Evolutionary conservation across 2,888 invertebrate species (phyloP).

Genomic region (Andrena chrysosceles): DNA sequence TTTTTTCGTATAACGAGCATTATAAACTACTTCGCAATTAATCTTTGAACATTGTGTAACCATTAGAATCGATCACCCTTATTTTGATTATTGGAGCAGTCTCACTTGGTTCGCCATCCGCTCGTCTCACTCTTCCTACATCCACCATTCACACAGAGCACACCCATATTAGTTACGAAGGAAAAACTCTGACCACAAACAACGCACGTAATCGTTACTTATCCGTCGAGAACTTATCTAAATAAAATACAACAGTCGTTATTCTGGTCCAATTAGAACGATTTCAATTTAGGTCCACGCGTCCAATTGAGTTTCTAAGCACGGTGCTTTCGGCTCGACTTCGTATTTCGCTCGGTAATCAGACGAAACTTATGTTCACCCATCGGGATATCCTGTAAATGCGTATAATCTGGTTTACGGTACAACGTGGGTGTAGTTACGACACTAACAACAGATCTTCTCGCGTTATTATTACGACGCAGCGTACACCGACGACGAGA

Average conservation of each 20-base stretch:
- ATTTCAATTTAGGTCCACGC: constrained; percentile 57
- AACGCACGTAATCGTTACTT: constrained; percentile 32
- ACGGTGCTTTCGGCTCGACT: neutral
- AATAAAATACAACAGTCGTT: constrained; percentile 59
- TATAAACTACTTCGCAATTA: constrained; percentile 45
- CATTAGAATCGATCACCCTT: constrained; percentile 42
- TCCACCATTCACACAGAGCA: constrained; percentile 38
- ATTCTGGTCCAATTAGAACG: constrained; percentile 59
- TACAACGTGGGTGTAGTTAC: constrained; percentile 40
- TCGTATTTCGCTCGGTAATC: constrained; percentile 15
- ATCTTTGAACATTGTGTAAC: constrained; percentile 54
- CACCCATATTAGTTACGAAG: constrained; percentile 38
- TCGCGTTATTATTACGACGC: constrained; percentile 8
- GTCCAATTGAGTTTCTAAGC: constrained; percentile 29
- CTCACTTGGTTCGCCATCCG: constrained; percentile 30
- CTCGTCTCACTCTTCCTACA: neutral
- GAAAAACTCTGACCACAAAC: constrained; percentile 36
- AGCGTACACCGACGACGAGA: constrained; percentile 36
- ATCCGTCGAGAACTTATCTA: constrained; percentile 50
- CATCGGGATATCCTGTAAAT: constrained; percentile 12
- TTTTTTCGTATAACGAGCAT: constrained; percentile 32
- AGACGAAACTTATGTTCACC: constrained; percentile 29
- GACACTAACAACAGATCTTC: constrained; percentile 24
- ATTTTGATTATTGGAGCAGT: constrained; percentile 54
- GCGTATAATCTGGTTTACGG: constrained; percentile 18